Evolutionary conservation across 1,140 invertebrate species (phyloP), one percentile per base, ranked within the genome.

Genomic region (Aphis craccivora): DNA sequence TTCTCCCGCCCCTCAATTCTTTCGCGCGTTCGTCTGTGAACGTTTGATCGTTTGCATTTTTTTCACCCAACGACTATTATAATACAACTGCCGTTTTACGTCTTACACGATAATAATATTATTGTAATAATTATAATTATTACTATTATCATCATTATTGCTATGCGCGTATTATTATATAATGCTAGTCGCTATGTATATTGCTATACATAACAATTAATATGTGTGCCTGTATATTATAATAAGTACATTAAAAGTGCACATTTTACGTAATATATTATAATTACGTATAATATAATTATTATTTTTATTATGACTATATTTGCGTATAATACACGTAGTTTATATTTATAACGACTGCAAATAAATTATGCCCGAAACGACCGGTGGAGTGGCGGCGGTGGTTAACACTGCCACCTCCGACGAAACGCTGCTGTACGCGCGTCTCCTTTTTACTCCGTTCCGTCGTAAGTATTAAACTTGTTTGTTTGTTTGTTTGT

Each of bases 401-500:
- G n/a, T 4, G 89, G 89, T 67, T 67, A 90, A 90, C 55, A 45
- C 37, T 67, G 18, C 51, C 51, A 40, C 51, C 87, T 55, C 48
- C 43, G 86, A 89, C 88, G 88, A 89, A 89, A 89, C 35, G 51
- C 87, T 53, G 60, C 60, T 76, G 30, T 67, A 11, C 25, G 48
- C 48, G 87, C 88, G 48, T 89, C 51, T 76, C 60, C n/a, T 89
- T 89, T 40, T 89, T 55, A 55, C 53, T 90, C 55, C 53, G 89
- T 90, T n/a, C 14, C 89, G 2, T 25, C 53, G 37, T 67, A 67
- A 90, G 55, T 90, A 60, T 60, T 45, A 90, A 90, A 90, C 53
- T 90, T 90, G 89, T 90, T 90, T 67, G 89, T 90, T 90, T 60
- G 89, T 90, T 90, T 90, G 87, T 89, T n/a, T 37, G n/a, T 55